Percentiles rank a stretch among this genome's conserved stretches.
Conservation (phyloP, 92 coral and sea anemone species). For the Heliopora coerulea region DNA sequence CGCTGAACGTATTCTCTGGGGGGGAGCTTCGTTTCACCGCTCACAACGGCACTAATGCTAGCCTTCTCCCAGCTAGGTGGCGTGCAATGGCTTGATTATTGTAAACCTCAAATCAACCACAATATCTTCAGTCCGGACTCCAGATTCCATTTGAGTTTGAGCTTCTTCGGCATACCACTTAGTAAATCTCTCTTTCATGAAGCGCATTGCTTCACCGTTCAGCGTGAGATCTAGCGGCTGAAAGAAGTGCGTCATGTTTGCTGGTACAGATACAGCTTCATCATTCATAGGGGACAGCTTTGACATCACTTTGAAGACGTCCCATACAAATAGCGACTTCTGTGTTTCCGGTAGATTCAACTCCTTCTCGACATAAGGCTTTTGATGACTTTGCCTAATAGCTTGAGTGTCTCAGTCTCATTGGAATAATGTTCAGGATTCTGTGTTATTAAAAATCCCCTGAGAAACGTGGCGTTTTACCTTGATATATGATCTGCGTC, state of each 20-base stretch:
- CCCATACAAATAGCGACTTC: constrained; percentile 50
- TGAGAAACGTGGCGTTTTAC: constrained; percentile 58
- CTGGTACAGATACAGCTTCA: constrained; percentile 29
- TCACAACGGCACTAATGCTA: neutral
- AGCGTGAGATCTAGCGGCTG: constrained; percentile 49
- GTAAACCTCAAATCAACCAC: neutral
- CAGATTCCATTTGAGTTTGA: constrained; percentile 25
- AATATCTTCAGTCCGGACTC: constrained; percentile 3
- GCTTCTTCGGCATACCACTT: constrained; percentile 4
- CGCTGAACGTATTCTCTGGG: neutral
- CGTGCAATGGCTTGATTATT: too few species aligned
- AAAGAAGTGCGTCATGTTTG: constrained; percentile 42
- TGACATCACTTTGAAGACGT: constrained; percentile 58
- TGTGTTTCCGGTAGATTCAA: constrained; percentile 61
- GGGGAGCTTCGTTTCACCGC: neutral
- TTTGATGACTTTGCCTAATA: constrained; percentile 51
- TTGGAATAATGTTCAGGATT: constrained; percentile 57
- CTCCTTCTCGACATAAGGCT: constrained; percentile 49
- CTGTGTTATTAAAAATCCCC: constrained; percentile 54
- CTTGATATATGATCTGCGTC: constrained; percentile 48
- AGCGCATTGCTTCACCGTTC: too few species aligned
- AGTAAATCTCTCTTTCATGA: too few species aligned
- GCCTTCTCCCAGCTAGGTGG: neutral
- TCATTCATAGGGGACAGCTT: constrained; percentile 48
- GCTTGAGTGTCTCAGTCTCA: constrained; percentile 54